Conservation (phyloP, 1,140 invertebrate species). For the Brevipalpus yothersi region DNA sequence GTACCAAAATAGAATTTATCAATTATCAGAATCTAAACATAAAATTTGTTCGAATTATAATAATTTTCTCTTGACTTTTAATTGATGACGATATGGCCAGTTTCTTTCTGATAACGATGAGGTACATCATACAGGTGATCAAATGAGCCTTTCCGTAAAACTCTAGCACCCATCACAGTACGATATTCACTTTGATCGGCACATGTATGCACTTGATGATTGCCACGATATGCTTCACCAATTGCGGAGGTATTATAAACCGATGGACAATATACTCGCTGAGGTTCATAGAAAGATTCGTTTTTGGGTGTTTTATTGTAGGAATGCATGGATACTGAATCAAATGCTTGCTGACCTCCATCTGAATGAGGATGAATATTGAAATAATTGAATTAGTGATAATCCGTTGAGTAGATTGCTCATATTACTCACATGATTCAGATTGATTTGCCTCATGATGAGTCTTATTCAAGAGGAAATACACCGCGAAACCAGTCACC, state of each 20-base stretch:
- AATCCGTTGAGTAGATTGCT: background rate
- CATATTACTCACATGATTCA: constrained; percentile 3
- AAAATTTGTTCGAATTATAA: no score
- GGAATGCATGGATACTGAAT: constrained; percentile 6
- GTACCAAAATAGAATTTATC: no score
- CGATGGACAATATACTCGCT: background rate
- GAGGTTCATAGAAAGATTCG: background rate
- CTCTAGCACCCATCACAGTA: background rate
- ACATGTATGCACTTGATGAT: background rate
- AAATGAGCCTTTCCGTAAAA: background rate
- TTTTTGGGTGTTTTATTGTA: constrained; percentile 2
- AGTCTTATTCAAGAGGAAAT: constrained; percentile 8
- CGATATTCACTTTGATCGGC: background rate
- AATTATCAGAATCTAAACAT: no score
- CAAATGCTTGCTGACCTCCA: background rate
- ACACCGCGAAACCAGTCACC: constrained; percentile 10
- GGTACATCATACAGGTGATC: constrained; percentile 4
- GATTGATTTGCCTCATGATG: background rate
- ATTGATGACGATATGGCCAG: no score
- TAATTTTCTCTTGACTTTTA: no score
- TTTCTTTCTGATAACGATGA: background rate
- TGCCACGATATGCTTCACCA: background rate
- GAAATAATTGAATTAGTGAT: no score
- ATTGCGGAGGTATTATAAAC: background rate
- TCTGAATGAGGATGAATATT: no score